Evolutionary conservation across 2,888 invertebrate species (phyloP), one percentile per base, ranked within the genome.

Genomic region (Atrina japonica): DNA sequence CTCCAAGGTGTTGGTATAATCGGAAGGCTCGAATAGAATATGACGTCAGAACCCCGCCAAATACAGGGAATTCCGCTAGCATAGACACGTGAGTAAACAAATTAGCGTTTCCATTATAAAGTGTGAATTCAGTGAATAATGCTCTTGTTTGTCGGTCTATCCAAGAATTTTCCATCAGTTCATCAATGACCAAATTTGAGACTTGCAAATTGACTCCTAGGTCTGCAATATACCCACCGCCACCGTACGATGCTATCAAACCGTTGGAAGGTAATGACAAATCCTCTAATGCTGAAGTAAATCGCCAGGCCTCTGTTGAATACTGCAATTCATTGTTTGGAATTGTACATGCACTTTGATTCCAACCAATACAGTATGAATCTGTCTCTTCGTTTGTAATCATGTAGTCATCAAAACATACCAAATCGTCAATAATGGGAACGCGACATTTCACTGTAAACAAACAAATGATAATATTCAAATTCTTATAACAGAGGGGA

Each of bases 61-160:
- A 76, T 64, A 83, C 81, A 1, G 83, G 81, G 70, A 86, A 83
- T 71, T 88, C 88, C 0, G 81, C 81, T 2, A 80, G 71, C 18
- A 85, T 73, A 35, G 80, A 81, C 1, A 82, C 73, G 47, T 81
- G 82, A 2, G 78, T 76, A 72, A 87, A 85, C 40, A 86, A 71
- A 63, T 86, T 84, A 3, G 78, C 74, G 70, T 85, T 83, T 6
- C 81, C 81, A 67, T 86, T 86, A 66, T 83, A 88, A 9, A 88
- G 50, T 18, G 84, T 85, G 53, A 87, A 86, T 70, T 88, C 88
- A 1, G 86, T 64, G 52, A 88, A 83, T 3, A 88, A 82, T 21
- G 83, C 86, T 29, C 86, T 73, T 1, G 88, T 87, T 53, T 80
- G 78, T 23, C 78, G 56, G 66, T 88, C 87, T 40, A 88, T 70